phyloP scores from a whole-genome alignment of 2,113 vertebrate species.

The Planiliza haematocheilus region DNA sequence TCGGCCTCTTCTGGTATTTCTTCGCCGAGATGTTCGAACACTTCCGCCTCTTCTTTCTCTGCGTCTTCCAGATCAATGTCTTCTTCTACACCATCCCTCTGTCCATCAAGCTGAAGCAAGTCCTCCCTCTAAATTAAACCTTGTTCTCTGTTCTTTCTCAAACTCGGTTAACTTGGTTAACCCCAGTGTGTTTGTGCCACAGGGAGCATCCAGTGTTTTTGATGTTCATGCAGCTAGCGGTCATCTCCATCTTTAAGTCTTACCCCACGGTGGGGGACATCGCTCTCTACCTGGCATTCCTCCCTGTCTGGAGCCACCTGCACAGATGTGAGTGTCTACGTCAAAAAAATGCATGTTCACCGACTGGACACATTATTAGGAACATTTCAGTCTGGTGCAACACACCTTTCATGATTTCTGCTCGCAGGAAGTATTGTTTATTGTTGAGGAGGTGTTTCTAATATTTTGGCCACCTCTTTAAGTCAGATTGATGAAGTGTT shows the following conservation, averaged over 20 bases:
- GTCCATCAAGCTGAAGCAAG: constrained; percentile 96
- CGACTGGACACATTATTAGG: no score
- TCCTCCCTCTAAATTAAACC: not conserved
- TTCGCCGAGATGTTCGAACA: constrained; percentile 99
- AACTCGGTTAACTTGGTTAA: no score
- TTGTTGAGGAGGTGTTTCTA: no score
- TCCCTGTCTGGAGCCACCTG: constrained; percentile 95
- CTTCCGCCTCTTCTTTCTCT: constrained; percentile 97
- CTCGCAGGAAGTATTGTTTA: no score
- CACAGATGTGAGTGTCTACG: constrained; percentile 90
- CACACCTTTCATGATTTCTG: no score
- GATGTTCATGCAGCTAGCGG: constrained; percentile 96
- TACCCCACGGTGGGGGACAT: constrained; percentile 96
- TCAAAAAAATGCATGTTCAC: not conserved
- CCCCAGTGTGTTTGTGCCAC: not conserved
- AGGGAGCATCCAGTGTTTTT: constrained; percentile 98
- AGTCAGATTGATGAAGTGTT: no score
- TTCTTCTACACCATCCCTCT: constrained; percentile 98
- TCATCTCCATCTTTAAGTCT: constrained; percentile 98
- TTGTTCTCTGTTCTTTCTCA: not conserved
- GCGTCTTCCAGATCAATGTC: constrained; percentile 98
- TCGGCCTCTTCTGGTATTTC: constrained; percentile 99
- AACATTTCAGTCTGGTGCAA: not conserved
- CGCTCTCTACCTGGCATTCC: constrained; percentile 95
- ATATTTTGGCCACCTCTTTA: no score